Conservation (phyloP, 2,888 invertebrate species). For the Gnatocerus cornutus region DNA sequence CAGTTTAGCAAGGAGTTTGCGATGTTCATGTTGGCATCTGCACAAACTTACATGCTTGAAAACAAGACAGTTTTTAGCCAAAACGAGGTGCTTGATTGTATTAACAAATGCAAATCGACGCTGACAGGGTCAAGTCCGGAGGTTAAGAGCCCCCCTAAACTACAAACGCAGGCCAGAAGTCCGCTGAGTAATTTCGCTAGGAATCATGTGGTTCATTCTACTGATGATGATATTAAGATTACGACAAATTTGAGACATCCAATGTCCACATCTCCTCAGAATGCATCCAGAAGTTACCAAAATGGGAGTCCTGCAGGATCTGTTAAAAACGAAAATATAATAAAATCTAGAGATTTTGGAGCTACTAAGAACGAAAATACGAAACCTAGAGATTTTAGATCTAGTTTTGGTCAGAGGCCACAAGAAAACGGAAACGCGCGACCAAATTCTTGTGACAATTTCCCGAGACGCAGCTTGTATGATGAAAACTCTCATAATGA, state of each 20-base stretch:
- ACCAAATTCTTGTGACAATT: no score
- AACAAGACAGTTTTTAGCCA: conserved; percentile 29
- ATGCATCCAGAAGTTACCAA: no score
- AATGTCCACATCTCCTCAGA: no score
- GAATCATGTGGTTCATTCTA: conserved; percentile 4
- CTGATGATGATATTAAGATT: background rate
- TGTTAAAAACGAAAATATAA: no score
- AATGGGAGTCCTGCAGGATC: no score
- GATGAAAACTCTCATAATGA: no score
- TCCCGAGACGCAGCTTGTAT: no score
- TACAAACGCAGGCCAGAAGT: background rate
- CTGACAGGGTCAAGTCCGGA: background rate
- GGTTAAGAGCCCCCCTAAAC: background rate
- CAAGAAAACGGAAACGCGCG: no score
- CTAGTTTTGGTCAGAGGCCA: background rate
- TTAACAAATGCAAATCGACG: conserved; percentile 22
- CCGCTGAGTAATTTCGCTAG: background rate
- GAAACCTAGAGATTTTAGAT: no score
- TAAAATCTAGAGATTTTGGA: no score
- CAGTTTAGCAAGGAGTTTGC: conserved; percentile 36
- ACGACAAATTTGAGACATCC: background rate
- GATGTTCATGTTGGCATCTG: conserved; percentile 30
- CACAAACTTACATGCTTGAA: conserved; percentile 37
- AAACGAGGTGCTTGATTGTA: conserved; percentile 28
- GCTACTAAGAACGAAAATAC: no score